phyloP scores from a whole-genome alignment of 2,797 vertebrate genomes.

The Vireo griseus region DNA sequence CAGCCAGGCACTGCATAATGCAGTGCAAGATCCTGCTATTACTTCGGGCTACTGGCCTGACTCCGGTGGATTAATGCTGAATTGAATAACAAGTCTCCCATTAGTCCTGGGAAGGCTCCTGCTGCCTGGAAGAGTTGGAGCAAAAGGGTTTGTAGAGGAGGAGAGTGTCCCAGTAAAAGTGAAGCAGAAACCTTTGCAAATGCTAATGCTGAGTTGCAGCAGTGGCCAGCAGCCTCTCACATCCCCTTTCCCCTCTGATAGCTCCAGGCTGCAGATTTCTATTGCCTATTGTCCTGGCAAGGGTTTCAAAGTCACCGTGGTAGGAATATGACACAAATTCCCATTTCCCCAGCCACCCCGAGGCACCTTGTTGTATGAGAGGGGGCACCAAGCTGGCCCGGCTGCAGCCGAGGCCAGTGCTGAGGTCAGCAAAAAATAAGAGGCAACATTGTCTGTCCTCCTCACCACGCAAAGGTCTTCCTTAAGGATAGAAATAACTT shows the following conservation, averaged over 20 bases:
- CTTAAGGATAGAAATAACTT: constrained; percentile 79
- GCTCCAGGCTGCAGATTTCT: constrained; percentile 67
- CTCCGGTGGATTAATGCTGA: constrained; percentile 15
- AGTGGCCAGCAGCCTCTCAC: background rate
- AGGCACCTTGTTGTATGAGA: constrained; percentile 77
- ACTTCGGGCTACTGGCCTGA: background rate
- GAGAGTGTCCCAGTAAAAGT: constrained; percentile 19
- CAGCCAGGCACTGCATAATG: constrained; percentile 45
- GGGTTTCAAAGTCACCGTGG: constrained; percentile 71
- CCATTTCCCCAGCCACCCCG: constrained; percentile 63
- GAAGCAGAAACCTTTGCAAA: constrained; percentile 40
- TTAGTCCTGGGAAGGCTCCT: constrained; percentile 1
- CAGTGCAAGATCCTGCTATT: background rate
- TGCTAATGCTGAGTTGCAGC: constrained; percentile 22
- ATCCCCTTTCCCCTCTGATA: constrained; percentile 10
- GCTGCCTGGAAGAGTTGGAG: background rate
- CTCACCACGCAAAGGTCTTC: constrained; percentile 65
- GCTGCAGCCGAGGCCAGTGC: constrained; percentile 71
- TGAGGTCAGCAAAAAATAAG: constrained; percentile 77
- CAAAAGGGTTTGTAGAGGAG: background rate
- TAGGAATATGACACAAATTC: constrained; percentile 70
- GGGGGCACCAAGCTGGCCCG: constrained; percentile 49
- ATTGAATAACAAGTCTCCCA: constrained; percentile 38
- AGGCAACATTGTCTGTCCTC: constrained; percentile 73
- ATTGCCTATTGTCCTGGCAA: constrained; percentile 74